A percentile compares a stretch with the other conserved stretches of the same genome.
Evolutionary conservation across 2,888 invertebrate species (phyloP).

Genomic region (Papilio elwesi): DNA sequence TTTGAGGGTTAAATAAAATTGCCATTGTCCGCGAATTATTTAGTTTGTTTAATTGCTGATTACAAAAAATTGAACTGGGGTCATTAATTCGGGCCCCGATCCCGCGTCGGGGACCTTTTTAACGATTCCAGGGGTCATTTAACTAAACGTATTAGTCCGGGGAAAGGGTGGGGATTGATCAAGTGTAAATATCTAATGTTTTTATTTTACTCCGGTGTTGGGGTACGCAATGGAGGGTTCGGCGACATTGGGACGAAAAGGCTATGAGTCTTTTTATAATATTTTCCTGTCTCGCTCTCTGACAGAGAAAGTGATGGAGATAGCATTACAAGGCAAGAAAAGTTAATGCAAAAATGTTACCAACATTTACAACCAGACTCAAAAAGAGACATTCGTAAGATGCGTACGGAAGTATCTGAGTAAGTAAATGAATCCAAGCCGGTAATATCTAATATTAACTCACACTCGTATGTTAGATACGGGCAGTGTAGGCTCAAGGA

Average conservation of each 20-base stretch:
- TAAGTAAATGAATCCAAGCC: too few species aligned
- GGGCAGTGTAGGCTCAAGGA: too few species aligned
- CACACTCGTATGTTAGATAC: too few species aligned
- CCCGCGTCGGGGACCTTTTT: constrained; percentile 58
- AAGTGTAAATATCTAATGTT: constrained; percentile 78
- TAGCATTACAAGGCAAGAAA: too few species aligned
- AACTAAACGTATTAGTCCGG: constrained; percentile 71
- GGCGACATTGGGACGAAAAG: background rate
- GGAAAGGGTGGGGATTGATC: constrained; percentile 76
- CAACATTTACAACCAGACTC: too few species aligned
- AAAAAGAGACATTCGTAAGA: too few species aligned
- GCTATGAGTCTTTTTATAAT: background rate
- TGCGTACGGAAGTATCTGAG: too few species aligned
- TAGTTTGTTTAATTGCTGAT: constrained; percentile 39
- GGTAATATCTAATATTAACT: too few species aligned
- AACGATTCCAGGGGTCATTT: constrained; percentile 74
- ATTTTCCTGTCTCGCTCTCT: background rate
- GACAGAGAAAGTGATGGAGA: too few species aligned
- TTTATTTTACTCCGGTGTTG: constrained; percentile 61
- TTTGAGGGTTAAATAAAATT: constrained; percentile 20
- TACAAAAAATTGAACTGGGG: constrained; percentile 40
- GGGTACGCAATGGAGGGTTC: constrained; percentile 48
- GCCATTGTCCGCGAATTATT: constrained; percentile 27
- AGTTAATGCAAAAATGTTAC: too few species aligned
- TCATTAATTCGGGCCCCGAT: constrained; percentile 53